Base-by-base conservation (phyloP, 2,888 invertebrate genomes). In the Drosophila imparisetae region DNA sequence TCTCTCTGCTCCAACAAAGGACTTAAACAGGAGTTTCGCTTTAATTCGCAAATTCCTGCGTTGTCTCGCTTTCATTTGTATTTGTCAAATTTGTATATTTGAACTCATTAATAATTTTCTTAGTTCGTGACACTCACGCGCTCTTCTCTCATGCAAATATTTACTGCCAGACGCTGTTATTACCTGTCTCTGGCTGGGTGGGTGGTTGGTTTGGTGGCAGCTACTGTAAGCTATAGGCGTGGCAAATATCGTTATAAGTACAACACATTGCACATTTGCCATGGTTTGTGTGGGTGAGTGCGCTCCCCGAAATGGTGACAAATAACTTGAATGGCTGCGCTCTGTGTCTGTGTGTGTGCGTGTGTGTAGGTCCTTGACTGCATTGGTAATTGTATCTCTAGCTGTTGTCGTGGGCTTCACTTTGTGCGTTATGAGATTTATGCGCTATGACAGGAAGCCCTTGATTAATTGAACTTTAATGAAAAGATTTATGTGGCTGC, bases 401-500 rank as follows among this genome's bases (percentile, higher is more conserved):
- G 73, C 63, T 42, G 64, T 62, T 52, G 58, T 55, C 54, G 66
- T 30, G 48, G 50, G 65, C 66, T 69, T 69, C 60, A 74, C 72
- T 86, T 71, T 76, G 82, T 82, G 66, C 65, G 67, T 64, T 68
- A 72, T 67, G 83, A 81, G 89, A 86, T 86, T 87, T 87, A 87
- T 87, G 87, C 76, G 68, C 71, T 63, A 63, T 78, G 85, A 81
- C 89, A 87, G 89, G 89, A 87, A 74, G 73, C 78, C 62, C 72
- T 78, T 89, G 87, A 87, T 89, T 87, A 87, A 87, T 87, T 89
- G 87, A 87, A 87, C 87, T 88, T 85, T 87, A 87, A 89, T 87
- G 76, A 81, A 81, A 80, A 87, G 89, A 87, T 87, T 87, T 87
- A 87, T 87, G 88, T 80, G 82, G 72, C 66, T 80, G 81, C 86